A percentile compares a stretch with the other conserved stretches of the same genome.
Conservation (phyloP, 2,113 vertebrate species). For the Xiphophorus hellerii region DNA sequence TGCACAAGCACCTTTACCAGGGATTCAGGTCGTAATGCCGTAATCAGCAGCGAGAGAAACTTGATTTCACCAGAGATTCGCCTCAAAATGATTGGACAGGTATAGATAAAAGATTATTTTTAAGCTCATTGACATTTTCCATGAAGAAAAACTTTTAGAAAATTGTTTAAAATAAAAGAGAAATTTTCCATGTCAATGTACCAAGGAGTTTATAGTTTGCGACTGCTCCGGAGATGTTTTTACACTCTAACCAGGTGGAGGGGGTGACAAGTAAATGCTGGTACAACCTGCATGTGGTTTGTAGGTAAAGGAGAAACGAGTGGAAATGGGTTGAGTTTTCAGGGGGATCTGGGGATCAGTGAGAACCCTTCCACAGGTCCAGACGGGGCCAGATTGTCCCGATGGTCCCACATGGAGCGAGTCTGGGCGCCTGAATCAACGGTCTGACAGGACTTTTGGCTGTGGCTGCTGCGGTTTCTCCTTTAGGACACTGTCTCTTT, state of each 20-base stretch:
- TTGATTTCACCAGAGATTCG: neutral
- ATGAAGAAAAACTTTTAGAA: too few relatives aligned
- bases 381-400: conserved; percentile 2
- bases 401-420: conserved; percentile 25
- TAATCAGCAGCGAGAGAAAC: neutral
- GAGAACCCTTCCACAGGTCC: conserved; percentile 10
- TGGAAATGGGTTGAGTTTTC: neutral
- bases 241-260: neutral
- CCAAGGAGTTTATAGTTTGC: neutral
- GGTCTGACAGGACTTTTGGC: conserved; percentile 18
- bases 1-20: neutral
- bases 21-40: neutral
- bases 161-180: too few relatives aligned
- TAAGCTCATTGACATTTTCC: neutral
- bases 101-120: neutral
- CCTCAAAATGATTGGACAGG: neutral
- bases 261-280: conserved; percentile 27
- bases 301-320: neutral
- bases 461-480: conserved; percentile 17
- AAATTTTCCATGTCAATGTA: neutral
- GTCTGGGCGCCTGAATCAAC: neutral
- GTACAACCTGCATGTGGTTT: conserved; percentile 20
- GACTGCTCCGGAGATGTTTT: neutral
- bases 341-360: conserved; percentile 2
- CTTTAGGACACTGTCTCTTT: conserved; percentile 13